These are phyloP conservation scores for Temnothorax longispinosus DNA, from an alignment of 1,140 invertebrate species.

Conservation along the genomic window DNA sequence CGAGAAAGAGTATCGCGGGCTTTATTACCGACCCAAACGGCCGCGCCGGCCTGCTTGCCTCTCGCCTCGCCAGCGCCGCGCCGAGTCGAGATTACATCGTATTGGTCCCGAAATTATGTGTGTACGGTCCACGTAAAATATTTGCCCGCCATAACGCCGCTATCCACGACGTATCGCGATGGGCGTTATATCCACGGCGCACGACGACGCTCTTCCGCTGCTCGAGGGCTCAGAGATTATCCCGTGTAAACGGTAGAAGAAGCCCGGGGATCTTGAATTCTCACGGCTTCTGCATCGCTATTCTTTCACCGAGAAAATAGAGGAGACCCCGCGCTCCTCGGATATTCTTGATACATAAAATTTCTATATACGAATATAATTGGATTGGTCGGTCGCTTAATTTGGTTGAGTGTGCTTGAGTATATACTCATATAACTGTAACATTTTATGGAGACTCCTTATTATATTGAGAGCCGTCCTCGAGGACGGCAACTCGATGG, in stretches of 20 bases:
- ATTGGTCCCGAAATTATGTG: constrained; percentile 43
- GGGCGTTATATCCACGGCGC: constrained; percentile 1
- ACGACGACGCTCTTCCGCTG: background rate
- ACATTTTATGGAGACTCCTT: background rate
- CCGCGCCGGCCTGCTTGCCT: background rate
- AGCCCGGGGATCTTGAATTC: constrained; percentile 15
- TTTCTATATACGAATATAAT: constrained; percentile 4
- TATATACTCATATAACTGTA: background rate
- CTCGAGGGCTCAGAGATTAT: background rate
- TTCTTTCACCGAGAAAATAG: background rate
- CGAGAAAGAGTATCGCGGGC: constrained; percentile 46
- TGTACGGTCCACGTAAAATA: constrained; percentile 47
- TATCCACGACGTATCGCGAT: constrained; percentile 42
- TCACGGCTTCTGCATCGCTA: background rate
- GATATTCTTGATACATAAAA: background rate
- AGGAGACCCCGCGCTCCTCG: too few relatives aligned
- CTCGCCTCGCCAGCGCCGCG: background rate
- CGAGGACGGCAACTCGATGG: background rate
- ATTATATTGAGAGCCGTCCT: background rate
- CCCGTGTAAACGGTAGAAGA: constrained; percentile 7
- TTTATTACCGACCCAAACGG: constrained; percentile 44
- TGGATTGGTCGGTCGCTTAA: background rate
- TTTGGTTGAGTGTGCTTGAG: background rate
- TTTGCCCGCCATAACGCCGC: constrained; percentile 27
- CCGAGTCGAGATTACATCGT: constrained; percentile 39